Evolutionary conservation across 2,888 invertebrate genomes (phyloP).

Genomic region (Drosophila cyrtoloma): DNA sequence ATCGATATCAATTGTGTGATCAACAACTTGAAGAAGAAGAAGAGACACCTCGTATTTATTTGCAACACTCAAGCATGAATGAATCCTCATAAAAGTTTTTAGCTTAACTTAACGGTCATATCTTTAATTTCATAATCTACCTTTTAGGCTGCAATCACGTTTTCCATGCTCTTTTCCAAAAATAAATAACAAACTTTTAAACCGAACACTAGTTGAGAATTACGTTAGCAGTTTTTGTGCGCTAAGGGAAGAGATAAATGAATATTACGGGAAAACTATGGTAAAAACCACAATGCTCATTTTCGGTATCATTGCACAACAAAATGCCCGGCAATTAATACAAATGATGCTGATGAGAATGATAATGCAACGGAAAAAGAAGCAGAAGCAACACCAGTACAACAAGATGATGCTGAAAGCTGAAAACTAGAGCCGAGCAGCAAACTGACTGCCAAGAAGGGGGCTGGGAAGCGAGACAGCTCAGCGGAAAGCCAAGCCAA

Average conservation of each 20-base stretch:
- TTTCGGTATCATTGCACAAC: conserved; percentile 78
- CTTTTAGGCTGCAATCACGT: neutral
- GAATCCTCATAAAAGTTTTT: neutral
- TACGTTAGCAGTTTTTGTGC: conserved; percentile 26
- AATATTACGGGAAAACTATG: conserved; percentile 50
- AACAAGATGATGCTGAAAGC: conserved; percentile 47
- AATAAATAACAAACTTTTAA: conserved; percentile 33
- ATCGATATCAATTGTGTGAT: neutral
- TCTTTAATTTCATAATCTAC: neutral
- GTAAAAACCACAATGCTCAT: conserved; percentile 53
- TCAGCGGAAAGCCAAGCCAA: conserved; percentile 50
- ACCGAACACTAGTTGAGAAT: conserved; percentile 12
- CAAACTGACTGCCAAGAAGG: neutral
- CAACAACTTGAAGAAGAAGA: neutral
- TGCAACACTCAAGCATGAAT: neutral
- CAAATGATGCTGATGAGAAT: conserved; percentile 77
- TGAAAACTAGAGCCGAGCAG: conserved; percentile 41
- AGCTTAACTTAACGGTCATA: neutral
- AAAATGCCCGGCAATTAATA: conserved; percentile 79
- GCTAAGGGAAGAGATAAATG: conserved; percentile 52
- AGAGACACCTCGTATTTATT: neutral
- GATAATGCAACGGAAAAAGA: conserved; percentile 47
- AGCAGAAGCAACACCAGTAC: conserved; percentile 9
- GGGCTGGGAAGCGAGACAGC: neutral
- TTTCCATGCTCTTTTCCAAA: neutral